Percentiles rank a stretch among this genome's conserved stretches.
phyloP scores from a whole-genome alignment of 2,888 invertebrate genomes.

The Aethes cnicana region DNA sequence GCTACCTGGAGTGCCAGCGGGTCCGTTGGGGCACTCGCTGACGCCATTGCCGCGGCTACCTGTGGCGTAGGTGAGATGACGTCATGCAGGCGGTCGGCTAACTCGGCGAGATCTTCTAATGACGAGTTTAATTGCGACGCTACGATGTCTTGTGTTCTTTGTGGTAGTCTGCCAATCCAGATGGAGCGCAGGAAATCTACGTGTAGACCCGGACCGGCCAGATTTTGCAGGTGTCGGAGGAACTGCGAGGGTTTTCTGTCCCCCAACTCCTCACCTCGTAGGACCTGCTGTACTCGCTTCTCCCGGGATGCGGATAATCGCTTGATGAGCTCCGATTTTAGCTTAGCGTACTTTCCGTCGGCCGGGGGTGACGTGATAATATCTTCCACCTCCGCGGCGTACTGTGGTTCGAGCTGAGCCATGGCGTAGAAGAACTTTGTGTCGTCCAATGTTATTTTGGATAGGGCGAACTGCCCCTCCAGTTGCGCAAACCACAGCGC shows the following conservation, averaged over 20 bases:
- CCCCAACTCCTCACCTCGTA: slow-evolving; percentile 39
- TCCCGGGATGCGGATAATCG: slow-evolving; percentile 34
- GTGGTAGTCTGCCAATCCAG: slow-evolving; percentile 33
- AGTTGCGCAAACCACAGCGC: slow-evolving; percentile 16
- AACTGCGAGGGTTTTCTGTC: slow-evolving; percentile 37
- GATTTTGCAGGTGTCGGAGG: slow-evolving; percentile 31
- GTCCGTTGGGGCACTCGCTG: background rate
- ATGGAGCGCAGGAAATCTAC: slow-evolving; percentile 31
- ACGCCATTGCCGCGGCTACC: background rate
- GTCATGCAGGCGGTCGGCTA: slow-evolving; percentile 1
- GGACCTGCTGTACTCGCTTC: slow-evolving; percentile 33
- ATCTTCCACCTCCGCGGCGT: too few relatives aligned
- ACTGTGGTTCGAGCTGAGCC: slow-evolving; percentile 13
- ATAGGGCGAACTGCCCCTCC: background rate
- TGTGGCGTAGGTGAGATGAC: background rate
- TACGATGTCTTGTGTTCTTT: slow-evolving; percentile 25
- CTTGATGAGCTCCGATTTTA: slow-evolving; percentile 23
- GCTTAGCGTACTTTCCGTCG: slow-evolving; percentile 17
- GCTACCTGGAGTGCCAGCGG: background rate
- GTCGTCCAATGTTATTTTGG: background rate
- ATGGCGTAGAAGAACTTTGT: slow-evolving; percentile 23
- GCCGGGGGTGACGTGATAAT: slow-evolving; percentile 6
- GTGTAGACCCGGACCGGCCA: slow-evolving; percentile 33
- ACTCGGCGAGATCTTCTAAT: background rate
- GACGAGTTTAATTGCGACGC: slow-evolving; percentile 24